These are phyloP conservation scores for Nannoperca obscura DNA, from an alignment of 2,797 vertebrate species.

Conservation along the genomic window DNA sequence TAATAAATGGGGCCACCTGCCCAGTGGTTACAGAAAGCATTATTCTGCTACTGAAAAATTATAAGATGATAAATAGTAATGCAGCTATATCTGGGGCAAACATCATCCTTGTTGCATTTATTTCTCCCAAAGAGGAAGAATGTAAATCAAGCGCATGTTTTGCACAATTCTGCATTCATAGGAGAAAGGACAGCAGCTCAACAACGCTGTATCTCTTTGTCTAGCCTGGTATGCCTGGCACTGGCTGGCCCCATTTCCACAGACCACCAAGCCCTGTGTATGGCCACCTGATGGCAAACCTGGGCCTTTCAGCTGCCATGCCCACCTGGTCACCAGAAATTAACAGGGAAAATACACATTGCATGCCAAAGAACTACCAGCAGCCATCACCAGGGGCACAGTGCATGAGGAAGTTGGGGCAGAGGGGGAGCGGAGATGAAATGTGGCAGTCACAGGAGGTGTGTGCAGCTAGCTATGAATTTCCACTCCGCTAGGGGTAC, in stretches of 20 bases:
- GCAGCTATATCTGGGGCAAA: slow-evolving; percentile 24
- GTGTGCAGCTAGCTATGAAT: slow-evolving; percentile 50
- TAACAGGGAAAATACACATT: slow-evolving; percentile 37
- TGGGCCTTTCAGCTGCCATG: slow-evolving; percentile 71
- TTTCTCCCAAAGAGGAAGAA: slow-evolving; percentile 20
- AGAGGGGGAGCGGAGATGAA: slow-evolving; percentile 62
- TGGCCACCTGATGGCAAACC: slow-evolving; percentile 67
- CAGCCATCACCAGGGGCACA: slow-evolving; percentile 48
- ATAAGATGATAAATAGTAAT: slow-evolving; percentile 9
- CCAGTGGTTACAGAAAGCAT: not conserved
- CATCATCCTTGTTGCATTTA: slow-evolving; percentile 4
- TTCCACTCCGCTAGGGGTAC: slow-evolving; percentile 64
- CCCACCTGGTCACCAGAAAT: slow-evolving; percentile 76
- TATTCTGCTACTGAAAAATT: slow-evolving; percentile 21
- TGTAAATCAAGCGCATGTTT: slow-evolving; percentile 11
- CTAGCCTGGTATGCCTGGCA: slow-evolving; percentile 38
- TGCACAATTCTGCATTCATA: slow-evolving; percentile 20
- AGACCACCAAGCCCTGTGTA: slow-evolving; percentile 50
- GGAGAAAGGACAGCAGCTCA: slow-evolving; percentile 24
- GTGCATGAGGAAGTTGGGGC: slow-evolving; percentile 55
- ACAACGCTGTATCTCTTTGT: slow-evolving; percentile 18
- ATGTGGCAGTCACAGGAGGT: slow-evolving; percentile 64
- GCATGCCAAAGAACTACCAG: slow-evolving; percentile 55
- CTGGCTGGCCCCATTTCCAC: slow-evolving; percentile 53
- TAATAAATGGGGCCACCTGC: not conserved